These are phyloP conservation scores for Rhinatrema bivittatum DNA, from an alignment of 2,797 vertebrate genomes.

Conservation along the genomic window DNA sequence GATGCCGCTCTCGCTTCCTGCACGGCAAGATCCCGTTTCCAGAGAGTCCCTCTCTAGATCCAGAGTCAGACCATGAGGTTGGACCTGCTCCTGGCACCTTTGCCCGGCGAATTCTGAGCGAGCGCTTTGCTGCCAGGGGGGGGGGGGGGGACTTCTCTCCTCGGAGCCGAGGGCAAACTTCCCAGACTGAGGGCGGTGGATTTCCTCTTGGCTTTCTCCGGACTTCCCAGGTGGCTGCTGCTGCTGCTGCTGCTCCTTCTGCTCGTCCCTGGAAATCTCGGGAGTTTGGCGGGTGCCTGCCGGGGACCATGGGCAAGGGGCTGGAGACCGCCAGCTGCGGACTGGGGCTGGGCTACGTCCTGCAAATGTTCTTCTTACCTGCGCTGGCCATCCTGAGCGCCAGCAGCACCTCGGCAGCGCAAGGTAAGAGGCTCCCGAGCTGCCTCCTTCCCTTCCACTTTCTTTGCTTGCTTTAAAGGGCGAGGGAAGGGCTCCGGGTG, in stretches of 20 bases:
- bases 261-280: too few species aligned
- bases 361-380: constrained; percentile 62
- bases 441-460: too few species aligned
- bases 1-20: background rate
- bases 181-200: background rate
- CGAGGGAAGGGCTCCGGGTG: too few species aligned
- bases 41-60: background rate
- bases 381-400: constrained; percentile 69
- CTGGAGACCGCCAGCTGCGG: constrained; percentile 61
- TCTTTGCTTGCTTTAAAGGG: too few species aligned
- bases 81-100: too few species aligned
- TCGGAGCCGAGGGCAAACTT: background rate
- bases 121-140: too few species aligned
- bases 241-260: too few species aligned
- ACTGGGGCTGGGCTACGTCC: constrained; percentile 63
- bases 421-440: constrained; percentile 83
- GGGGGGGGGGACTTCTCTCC: too few species aligned
- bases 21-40: background rate
- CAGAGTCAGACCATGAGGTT: too few species aligned
- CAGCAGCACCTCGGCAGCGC: constrained; percentile 62
- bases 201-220: background rate
- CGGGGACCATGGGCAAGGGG: constrained; percentile 67
- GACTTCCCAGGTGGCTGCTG: background rate
- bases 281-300: too few species aligned
- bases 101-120: too few species aligned